Percentiles rank a stretch among this genome's conserved stretches.
Evolutionary conservation across 2,797 vertebrate genomes (phyloP).

Genomic region (Halcyon badia): DNA sequence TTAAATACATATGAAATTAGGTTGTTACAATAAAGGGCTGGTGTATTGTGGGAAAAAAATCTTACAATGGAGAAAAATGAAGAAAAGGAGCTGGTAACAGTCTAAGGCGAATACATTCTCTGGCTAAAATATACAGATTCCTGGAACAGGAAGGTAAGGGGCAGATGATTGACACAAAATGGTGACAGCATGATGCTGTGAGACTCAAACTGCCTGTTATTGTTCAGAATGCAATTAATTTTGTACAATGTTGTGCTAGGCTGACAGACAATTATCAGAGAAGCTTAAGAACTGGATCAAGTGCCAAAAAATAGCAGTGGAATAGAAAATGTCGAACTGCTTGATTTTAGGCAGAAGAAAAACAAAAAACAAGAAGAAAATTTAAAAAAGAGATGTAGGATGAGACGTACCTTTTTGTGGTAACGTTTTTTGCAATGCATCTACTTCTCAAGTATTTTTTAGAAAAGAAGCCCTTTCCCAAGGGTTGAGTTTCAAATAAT

Average conservation of each 20-base stretch:
- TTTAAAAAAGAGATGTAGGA: neutral
- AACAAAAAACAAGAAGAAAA: neutral
- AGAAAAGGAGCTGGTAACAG: neutral
- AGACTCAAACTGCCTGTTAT: neutral
- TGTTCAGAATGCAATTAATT: conserved; percentile 18
- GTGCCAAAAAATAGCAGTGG: neutral
- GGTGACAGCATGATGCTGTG: neutral
- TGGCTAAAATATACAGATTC: neutral
- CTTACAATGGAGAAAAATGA: neutral
- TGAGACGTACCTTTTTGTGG: neutral
- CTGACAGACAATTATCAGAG: conserved; percentile 4
- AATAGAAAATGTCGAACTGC: neutral
- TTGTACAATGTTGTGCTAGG: neutral
- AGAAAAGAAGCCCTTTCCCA: neutral
- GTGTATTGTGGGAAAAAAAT: neutral
- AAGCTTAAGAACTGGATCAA: conserved; percentile 1
- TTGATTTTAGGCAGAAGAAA: neutral
- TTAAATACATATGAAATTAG: neutral
- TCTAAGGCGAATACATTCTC: neutral
- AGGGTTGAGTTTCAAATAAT: neutral
- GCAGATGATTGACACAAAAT: neutral
- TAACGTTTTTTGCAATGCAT: neutral
- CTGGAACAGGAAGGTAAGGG: neutral
- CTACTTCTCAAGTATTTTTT: neutral
- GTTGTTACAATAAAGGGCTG: neutral